Conservation (phyloP, 2,113 vertebrate species). For the Glaucidium brasilianum region DNA sequence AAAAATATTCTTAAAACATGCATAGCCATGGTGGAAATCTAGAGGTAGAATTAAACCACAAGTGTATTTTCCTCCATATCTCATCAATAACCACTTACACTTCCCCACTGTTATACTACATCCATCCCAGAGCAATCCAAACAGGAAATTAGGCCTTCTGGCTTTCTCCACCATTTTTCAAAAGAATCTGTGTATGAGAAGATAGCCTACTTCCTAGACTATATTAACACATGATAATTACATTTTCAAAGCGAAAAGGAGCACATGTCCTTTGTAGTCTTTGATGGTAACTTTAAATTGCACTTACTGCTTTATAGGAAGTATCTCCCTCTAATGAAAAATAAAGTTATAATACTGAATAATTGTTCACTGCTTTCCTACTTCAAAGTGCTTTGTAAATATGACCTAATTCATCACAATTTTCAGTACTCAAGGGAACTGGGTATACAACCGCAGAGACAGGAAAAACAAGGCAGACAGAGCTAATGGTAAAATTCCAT, state of each 20-base stretch:
- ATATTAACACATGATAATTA: constrained; percentile 63
- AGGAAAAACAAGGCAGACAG: not conserved
- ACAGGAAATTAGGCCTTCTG: constrained; percentile 44
- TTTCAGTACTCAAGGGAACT: not conserved
- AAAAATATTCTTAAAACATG: not conserved
- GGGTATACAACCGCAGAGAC: not conserved
- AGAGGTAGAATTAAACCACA: not conserved
- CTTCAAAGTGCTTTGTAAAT: constrained; percentile 57
- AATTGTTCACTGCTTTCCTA: constrained; percentile 20
- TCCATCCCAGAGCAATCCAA: not conserved
- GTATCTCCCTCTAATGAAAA: not conserved
- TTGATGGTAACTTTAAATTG: constrained; percentile 56
- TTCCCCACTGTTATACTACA: not conserved
- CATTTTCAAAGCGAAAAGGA: constrained; percentile 53
- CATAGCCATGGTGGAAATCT: not conserved
- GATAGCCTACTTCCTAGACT: constrained; percentile 43
- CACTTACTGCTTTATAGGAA: constrained; percentile 8
- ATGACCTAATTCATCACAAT: constrained; percentile 30
- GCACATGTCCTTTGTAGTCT: constrained; percentile 43
- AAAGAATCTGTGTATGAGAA: not conserved
- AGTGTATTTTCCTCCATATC: not conserved
- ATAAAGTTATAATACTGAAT: constrained; percentile 42
- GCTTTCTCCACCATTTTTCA: constrained; percentile 38
- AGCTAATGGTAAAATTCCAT: not conserved
- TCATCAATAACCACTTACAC: not conserved